Percentiles rank a stretch among this genome's conserved stretches.
Conservation (phyloP, 2,113 vertebrate species). For the Morone saxatilis region DNA sequence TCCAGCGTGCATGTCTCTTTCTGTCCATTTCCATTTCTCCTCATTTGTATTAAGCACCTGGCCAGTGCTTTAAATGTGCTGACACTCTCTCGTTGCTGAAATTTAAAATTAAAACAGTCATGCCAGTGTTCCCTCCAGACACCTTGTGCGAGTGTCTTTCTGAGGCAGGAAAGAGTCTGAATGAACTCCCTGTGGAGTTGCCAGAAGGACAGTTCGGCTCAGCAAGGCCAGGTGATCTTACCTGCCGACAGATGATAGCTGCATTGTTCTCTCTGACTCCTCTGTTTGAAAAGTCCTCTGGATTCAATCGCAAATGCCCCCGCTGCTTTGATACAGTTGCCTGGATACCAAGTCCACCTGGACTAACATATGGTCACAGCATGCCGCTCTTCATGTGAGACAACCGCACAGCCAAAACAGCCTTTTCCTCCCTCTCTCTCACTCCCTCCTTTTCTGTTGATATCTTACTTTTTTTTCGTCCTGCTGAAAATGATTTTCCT, state of each 20-base stretch:
- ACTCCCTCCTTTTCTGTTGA: conserved; percentile 31
- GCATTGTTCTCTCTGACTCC: conserved; percentile 78
- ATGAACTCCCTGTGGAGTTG: conserved; percentile 75
- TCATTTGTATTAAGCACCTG: conserved; percentile 65
- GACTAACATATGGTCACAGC: conserved; percentile 86
- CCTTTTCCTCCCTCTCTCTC: conserved; percentile 45
- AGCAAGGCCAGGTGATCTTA: conserved; percentile 77
- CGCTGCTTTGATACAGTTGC: conserved; percentile 84
- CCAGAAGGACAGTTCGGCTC: conserved; percentile 67
- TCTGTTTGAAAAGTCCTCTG: conserved; percentile 76
- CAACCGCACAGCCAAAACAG: conserved; percentile 73
- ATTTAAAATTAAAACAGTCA: conserved; percentile 65
- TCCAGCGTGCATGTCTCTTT: conserved; percentile 9
- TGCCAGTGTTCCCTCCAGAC: conserved; percentile 66
- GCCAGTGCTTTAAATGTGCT: conserved; percentile 50
- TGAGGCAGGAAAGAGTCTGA: conserved; percentile 50
- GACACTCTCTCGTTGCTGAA: conserved; percentile 48
- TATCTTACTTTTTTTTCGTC: conserved; percentile 30
- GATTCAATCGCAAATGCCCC: conserved; percentile 77
- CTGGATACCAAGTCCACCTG: conserved; percentile 84
- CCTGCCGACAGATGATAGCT: conserved; percentile 79
- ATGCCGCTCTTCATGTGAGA: conserved; percentile 80
- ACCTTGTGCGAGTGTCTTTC: conserved; percentile 59
- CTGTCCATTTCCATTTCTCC: conserved; percentile 16
- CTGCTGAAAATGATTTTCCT: conserved; percentile 11